Base-by-base conservation (phyloP, 2,113 vertebrate genomes). In the Seriola dumerili region DNA sequence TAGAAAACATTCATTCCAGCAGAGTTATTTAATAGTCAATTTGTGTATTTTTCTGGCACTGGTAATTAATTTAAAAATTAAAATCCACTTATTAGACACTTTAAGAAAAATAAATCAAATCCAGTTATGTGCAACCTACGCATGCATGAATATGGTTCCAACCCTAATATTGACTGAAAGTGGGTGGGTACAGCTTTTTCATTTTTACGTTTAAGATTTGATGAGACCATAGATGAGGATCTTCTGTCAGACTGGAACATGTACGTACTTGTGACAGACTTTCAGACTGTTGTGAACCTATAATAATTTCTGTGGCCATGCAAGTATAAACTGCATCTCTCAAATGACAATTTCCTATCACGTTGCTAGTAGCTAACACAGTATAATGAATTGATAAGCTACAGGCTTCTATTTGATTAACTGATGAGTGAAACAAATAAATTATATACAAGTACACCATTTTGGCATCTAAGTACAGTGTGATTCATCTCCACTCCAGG, bases 91-190 rank as follows among this genome's bases (percentile, higher is more conserved):
- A 34, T 64, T 34, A 50, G 8, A 70, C 4, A 52, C 50, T 52
- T 42, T n/a, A 44, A 36, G 14, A 44, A 36, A 10, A 42, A 36
- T 5, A 29, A 25, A 17, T 48, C n/a, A 58, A 58, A 69, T n/a
- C 17, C 38, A 65, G 40, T 64, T 58, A 42, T 1, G 9, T 61
- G 57, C 14, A 44, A 72, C 25, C 14, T 7, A 54, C 4, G 11
- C 25, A 17, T 16, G 58, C 42, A 57, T 68, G 68, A 21, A 48
- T 77, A 40, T 69, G 21, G 54, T 25, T 52, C 16, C 52, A 48
- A 76, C n/a, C 61, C 70, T 76, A 10, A 55, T 29, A 83, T 55
- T 17, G 34, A 42, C 52, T 54, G 57, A 65, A 57, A 70, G 40
- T 9, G 23, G 62, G 54, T 54, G 19, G 57, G 34, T 63, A 17